Conservation (phyloP, 2,113 vertebrate genomes). For the Myrmecophaga tridactyla region DNA sequence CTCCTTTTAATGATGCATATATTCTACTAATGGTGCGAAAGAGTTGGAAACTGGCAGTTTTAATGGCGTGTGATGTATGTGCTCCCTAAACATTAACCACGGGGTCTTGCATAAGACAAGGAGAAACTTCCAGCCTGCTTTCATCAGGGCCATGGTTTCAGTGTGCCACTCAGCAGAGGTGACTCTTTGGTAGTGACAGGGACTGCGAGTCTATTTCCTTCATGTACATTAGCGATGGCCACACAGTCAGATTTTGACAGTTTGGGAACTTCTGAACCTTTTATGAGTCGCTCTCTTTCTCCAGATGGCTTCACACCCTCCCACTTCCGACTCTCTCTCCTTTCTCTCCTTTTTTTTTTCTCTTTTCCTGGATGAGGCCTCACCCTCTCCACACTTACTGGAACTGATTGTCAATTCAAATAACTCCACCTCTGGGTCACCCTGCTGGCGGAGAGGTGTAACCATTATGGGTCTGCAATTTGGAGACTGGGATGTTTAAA, state of each 20-base stretch:
- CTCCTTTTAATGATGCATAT: slow-evolving; percentile 68
- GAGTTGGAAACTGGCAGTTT: slow-evolving; percentile 53
- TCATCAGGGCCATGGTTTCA: background rate
- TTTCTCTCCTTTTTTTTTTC: background rate
- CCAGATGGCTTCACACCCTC: slow-evolving; percentile 28
- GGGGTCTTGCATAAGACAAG: background rate
- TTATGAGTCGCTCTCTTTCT: background rate
- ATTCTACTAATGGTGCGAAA: slow-evolving; percentile 67
- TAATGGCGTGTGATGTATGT: slow-evolving; percentile 52
- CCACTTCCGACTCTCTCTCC: background rate
- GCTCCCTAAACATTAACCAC: background rate
- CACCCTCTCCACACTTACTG: slow-evolving; percentile 57
- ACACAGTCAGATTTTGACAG: background rate
- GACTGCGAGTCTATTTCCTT: background rate
- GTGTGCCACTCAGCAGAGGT: background rate
- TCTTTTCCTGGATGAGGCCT: slow-evolving; percentile 50
- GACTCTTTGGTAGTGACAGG: background rate
- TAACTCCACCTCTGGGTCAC: slow-evolving; percentile 46
- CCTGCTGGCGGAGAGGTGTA: slow-evolving; percentile 51
- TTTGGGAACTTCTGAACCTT: slow-evolving; percentile 36
- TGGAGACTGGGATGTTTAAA: slow-evolving; percentile 43
- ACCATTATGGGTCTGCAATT: slow-evolving; percentile 42
- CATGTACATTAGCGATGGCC: background rate
- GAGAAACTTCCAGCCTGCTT: background rate
- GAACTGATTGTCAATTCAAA: slow-evolving; percentile 81